Evolutionary conservation across 2,888 invertebrate species (phyloP).

Genomic region (Drosophila bunnanda): DNA sequence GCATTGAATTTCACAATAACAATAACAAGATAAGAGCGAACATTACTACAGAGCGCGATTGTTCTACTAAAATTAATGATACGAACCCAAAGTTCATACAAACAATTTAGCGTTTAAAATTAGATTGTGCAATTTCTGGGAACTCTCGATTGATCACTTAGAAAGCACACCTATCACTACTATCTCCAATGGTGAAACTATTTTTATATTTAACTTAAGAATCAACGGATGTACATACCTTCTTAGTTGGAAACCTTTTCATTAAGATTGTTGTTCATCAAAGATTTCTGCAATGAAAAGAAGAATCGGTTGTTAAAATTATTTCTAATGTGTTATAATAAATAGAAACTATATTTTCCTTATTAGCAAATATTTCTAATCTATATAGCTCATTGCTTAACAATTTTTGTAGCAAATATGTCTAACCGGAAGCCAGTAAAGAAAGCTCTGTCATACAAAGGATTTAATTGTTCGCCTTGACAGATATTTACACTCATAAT

Average conservation of each 20-base stretch:
- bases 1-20: conserved; percentile 53
- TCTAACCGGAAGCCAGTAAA: neutral
- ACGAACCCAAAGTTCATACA: conserved; percentile 37
- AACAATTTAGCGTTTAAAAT: conserved; percentile 20
- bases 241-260: neutral
- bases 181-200: neutral
- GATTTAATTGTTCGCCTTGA: neutral
- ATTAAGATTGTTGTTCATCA: neutral
- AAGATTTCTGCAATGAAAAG: conserved; percentile 9
- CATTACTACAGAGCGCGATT: conserved; percentile 24
- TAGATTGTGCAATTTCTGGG: conserved; percentile 14
- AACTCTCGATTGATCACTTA: conserved; percentile 17
- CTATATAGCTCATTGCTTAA: too few relatives aligned
- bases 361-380: neutral
- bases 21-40: conserved; percentile 47
- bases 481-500: conserved; percentile 10
- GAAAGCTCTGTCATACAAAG: neutral
- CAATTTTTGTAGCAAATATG: neutral
- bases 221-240: conserved; percentile 13
- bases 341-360: neutral
- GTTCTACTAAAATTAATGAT: conserved; percentile 41
- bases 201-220: neutral
- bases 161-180: conserved; percentile 2
- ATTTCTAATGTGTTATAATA: neutral
- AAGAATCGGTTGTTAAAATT: neutral